These are phyloP conservation scores for Lordiphosa fenestrarum DNA, from an alignment of 2,888 invertebrate species.

Conservation along the genomic window DNA sequence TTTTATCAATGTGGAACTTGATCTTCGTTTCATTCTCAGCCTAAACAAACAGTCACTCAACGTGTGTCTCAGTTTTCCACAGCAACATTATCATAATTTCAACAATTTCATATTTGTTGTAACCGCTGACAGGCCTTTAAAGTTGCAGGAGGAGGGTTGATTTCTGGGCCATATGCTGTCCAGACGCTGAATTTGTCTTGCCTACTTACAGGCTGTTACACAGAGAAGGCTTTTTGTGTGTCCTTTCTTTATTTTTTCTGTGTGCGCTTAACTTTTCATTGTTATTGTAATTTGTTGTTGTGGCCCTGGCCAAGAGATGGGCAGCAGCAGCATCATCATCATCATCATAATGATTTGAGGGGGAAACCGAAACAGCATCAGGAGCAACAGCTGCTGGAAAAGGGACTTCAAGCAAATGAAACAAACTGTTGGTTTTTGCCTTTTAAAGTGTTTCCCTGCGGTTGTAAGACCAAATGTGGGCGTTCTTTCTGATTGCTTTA, in stretches of 20 bases:
- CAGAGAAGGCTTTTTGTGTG: constrained; percentile 8
- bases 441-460: constrained; percentile 65
- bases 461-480: constrained; percentile 29
- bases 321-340: constrained; percentile 18
- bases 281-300: constrained; percentile 61
- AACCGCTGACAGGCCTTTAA: constrained; percentile 53
- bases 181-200: constrained; percentile 17
- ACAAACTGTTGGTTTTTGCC: constrained; percentile 32
- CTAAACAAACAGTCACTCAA: constrained; percentile 59
- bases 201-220: constrained; percentile 15
- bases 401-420: constrained; percentile 32
- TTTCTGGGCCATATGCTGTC: constrained; percentile 60
- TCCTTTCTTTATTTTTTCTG: constrained; percentile 10
- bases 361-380: constrained; percentile 15
- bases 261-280: constrained; percentile 68
- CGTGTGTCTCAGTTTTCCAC: constrained; percentile 39
- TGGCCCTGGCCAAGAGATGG: constrained; percentile 23
- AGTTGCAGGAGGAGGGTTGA: constrained; percentile 29
- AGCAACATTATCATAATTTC: constrained; percentile 38
- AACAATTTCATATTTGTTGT: constrained; percentile 17
- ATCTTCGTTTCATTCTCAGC: constrained; percentile 50
- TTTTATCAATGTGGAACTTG: constrained; percentile 62
- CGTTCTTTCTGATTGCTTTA: neutral
- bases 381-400: constrained; percentile 63
- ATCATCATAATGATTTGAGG: constrained; percentile 2